These are phyloP conservation scores for Chloroceryle aenea DNA, from an alignment of 2,113 vertebrate genomes.

Conservation along the genomic window DNA sequence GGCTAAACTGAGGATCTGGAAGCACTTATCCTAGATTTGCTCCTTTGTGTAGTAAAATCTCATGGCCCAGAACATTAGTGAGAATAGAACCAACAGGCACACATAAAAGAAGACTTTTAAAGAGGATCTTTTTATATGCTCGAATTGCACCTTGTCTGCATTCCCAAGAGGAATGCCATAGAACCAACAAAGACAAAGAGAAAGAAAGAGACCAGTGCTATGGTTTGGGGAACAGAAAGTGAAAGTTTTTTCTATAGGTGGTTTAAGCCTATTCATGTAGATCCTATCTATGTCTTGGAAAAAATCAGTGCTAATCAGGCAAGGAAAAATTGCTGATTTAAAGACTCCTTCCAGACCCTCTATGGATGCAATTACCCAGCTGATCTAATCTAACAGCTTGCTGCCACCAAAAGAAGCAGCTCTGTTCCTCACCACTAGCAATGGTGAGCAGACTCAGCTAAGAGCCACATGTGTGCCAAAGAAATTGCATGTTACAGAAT, in stretches of 20 bases:
- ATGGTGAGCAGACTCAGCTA: background rate
- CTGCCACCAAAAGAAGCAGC: background rate
- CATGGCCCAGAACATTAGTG: background rate
- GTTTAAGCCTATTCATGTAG: conserved; percentile 24
- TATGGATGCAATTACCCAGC: conserved; percentile 1
- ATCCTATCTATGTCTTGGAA: background rate
- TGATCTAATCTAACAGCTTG: background rate
- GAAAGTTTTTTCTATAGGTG: background rate
- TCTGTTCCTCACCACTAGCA: background rate
- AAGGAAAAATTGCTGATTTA: background rate
- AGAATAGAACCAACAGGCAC: background rate
- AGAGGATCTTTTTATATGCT: background rate
- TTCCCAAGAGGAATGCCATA: background rate
- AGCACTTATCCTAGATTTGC: background rate
- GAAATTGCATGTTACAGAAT: background rate
- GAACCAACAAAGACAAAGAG: background rate
- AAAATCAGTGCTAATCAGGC: conserved; percentile 16
- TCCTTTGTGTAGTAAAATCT: conserved; percentile 24
- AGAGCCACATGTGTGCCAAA: background rate
- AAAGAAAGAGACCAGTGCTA: background rate
- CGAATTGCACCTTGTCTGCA: background rate
- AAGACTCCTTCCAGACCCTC: conserved; percentile 9
- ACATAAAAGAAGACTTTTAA: background rate
- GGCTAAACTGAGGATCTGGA: background rate
- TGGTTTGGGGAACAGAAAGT: background rate